phyloP scores from a whole-genome alignment of 2,797 vertebrate species.

The Calcarius lapponicus region DNA sequence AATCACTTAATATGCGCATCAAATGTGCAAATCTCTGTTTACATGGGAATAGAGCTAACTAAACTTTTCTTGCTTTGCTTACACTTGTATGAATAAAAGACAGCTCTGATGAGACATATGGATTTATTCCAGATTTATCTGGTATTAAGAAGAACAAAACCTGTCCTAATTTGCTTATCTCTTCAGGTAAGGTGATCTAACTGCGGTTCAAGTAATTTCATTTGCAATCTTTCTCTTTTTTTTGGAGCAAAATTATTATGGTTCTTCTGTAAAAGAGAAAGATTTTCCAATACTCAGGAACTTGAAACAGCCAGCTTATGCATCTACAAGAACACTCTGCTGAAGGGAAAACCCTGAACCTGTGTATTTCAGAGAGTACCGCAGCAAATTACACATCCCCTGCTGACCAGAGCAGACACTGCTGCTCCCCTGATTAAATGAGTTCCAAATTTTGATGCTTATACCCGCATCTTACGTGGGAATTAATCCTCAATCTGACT shows the following conservation, averaged over 20 bases:
- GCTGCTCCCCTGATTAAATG: background rate
- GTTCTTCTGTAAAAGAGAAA: background rate
- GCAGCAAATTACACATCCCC: background rate
- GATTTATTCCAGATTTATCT: background rate
- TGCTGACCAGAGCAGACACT: slow-evolving; percentile 18
- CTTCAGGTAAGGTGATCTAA: background rate
- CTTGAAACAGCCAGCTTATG: background rate
- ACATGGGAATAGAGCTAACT: background rate
- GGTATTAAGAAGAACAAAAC: background rate
- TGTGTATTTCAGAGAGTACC: background rate
- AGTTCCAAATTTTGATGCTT: slow-evolving; percentile 37
- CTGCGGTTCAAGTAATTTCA: background rate
- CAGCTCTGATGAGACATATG: background rate
- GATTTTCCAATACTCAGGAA: background rate
- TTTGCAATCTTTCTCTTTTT: background rate
- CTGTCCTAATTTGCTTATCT: background rate
- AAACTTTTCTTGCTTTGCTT: background rate
- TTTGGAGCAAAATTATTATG: background rate
- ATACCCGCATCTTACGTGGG: slow-evolving; percentile 17
- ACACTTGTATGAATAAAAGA: background rate
- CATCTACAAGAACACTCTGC: background rate
- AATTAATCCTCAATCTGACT: slow-evolving; percentile 39
- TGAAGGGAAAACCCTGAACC: background rate
- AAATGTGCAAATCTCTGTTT: background rate
- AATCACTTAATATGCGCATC: background rate